These are phyloP conservation scores for Sesamia inferens DNA, from an alignment of 2,888 invertebrate species.

Conservation along the genomic window DNA sequence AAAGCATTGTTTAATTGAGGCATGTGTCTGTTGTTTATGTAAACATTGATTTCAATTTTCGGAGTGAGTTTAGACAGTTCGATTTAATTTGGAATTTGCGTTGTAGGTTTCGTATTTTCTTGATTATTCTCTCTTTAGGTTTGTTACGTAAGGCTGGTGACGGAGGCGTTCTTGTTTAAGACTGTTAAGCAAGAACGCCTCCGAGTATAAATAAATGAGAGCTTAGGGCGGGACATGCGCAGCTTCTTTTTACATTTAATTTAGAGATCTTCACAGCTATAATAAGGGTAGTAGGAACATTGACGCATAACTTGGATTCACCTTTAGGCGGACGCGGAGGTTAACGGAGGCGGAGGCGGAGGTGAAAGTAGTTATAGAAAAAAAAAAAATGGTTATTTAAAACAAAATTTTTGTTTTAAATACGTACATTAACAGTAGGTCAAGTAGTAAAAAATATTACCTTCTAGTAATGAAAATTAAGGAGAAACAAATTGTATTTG, in stretches of 20 bases:
- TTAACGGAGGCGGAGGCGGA: no score
- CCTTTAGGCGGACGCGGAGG: no score
- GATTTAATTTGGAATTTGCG: constrained; percentile 29
- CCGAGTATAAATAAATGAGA: constrained; percentile 45
- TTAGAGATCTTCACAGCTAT: constrained; percentile 58
- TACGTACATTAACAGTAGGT: no score
- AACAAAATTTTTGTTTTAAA: no score
- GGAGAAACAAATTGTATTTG: no score
- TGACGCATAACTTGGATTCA: background rate
- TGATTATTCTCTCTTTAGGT: constrained; percentile 17
- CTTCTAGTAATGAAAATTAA: no score
- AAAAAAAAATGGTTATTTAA: no score
- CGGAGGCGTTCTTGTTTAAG: constrained; percentile 32
- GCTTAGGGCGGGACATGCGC: constrained; percentile 64
- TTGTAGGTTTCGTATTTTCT: constrained; percentile 7
- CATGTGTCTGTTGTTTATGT: constrained; percentile 39
- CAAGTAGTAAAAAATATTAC: no score
- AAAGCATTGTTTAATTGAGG: constrained; percentile 44
- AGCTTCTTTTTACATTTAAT: constrained; percentile 63
- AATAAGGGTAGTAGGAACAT: constrained; percentile 24
- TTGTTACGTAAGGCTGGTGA: constrained; percentile 25
- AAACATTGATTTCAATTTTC: constrained; percentile 48
- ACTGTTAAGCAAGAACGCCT: constrained; percentile 3
- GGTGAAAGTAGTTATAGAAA: no score
- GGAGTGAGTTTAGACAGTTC: constrained; percentile 42